Percentiles rank a stretch among this genome's conserved stretches.
Evolutionary conservation across 1,140 invertebrate genomes (phyloP).

Genomic region (Heliconius hermathena): DNA sequence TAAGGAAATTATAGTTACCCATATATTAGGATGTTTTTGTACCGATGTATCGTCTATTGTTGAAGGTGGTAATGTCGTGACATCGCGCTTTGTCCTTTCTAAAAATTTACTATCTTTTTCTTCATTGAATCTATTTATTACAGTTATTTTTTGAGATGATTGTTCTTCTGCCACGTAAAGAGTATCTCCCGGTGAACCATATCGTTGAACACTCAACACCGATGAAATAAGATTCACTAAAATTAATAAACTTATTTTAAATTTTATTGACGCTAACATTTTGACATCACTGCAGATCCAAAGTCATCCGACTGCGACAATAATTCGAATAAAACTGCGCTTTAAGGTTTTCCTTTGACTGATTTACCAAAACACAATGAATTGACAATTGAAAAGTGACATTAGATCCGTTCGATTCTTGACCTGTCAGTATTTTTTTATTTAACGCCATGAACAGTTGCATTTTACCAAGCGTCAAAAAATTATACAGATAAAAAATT

Average conservation of each 20-base stretch:
- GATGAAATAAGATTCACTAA: slow-evolving; percentile 60
- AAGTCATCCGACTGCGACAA: slow-evolving; percentile 48
- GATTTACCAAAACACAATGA: slow-evolving; percentile 33
- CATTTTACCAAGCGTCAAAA: neutral
- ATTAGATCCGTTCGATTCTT: neutral
- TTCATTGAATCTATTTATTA: slow-evolving; percentile 58
- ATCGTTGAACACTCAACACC: slow-evolving; percentile 53
- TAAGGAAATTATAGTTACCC: slow-evolving; percentile 74
- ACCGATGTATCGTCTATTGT: slow-evolving; percentile 34
- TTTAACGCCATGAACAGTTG: neutral
- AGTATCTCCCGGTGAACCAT: slow-evolving; percentile 56
- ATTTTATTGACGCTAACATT: slow-evolving; percentile 68
- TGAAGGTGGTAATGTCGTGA: slow-evolving; percentile 51
- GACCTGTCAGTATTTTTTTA: slow-evolving; percentile 1
- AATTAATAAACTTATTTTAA: slow-evolving; percentile 55
- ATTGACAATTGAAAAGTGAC: slow-evolving; percentile 25
- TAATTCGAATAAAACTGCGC: slow-evolving; percentile 54
- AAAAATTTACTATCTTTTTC: slow-evolving; percentile 42
- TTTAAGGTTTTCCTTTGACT: neutral
- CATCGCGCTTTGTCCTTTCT: slow-evolving; percentile 70
- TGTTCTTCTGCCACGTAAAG: slow-evolving; percentile 65
- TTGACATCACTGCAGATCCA: slow-evolving; percentile 72
- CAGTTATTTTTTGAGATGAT: slow-evolving; percentile 49
- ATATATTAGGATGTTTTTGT: slow-evolving; percentile 66
- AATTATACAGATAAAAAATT: neutral